These are phyloP conservation scores for Hetaerina americana DNA, from an alignment of 1,140 invertebrate species.

Conservation along the genomic window DNA sequence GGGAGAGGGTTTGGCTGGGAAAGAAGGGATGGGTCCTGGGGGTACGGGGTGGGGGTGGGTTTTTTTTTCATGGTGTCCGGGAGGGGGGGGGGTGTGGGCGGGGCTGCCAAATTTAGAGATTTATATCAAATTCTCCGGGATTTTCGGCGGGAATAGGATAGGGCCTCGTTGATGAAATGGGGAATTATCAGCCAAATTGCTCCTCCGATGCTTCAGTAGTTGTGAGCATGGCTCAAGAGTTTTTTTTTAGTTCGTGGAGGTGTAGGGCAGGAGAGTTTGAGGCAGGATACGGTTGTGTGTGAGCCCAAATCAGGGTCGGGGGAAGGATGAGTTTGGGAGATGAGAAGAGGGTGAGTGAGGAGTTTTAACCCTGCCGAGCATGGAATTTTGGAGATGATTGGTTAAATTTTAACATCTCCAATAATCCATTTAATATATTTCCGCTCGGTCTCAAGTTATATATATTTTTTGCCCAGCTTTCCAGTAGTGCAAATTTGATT, in stretches of 20 bases:
- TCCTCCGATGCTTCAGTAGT: not conserved
- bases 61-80: too few relatives aligned
- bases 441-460: not conserved
- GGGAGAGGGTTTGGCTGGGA: not conserved
- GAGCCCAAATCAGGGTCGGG: too few relatives aligned
- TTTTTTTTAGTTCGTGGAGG: too few relatives aligned
- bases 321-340: too few relatives aligned
- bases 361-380: not conserved
- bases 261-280: not conserved
- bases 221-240: too few relatives aligned
- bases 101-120: not conserved
- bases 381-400: not conserved
- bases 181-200: not conserved
- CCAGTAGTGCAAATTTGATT: too few relatives aligned
- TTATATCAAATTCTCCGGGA: not conserved
- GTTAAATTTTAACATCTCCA: not conserved
- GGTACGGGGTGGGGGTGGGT: not conserved
- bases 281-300: not conserved
- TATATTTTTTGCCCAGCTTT: too few relatives aligned
- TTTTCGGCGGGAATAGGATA: not conserved
- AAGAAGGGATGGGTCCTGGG: not conserved
- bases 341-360: too few relatives aligned
- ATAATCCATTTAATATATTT: not conserved
- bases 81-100: not conserved
- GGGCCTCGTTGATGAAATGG: not conserved